Evolutionary conservation across 92 coral and sea anemone species (phyloP).

Genomic region (Phymanthus crucifer): DNA sequence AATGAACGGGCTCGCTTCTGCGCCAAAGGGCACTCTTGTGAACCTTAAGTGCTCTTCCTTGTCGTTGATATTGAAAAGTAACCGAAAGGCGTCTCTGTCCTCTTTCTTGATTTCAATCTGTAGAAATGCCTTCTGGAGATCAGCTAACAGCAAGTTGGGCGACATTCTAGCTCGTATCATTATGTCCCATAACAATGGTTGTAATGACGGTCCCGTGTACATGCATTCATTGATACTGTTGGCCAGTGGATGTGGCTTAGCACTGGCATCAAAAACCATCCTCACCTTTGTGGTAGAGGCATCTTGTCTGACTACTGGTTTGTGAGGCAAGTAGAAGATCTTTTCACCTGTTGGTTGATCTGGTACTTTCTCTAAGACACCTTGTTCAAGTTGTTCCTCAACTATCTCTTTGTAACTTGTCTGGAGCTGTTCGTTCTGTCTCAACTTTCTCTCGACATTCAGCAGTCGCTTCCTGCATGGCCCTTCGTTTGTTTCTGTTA

Average conservation of each 20-base stretch:
- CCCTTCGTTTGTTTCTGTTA: slow-evolving; percentile 17
- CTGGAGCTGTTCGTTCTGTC: background rate
- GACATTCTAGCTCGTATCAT: slow-evolving; percentile 53
- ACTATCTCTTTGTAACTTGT: background rate
- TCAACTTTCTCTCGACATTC: slow-evolving; percentile 28
- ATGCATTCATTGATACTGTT: slow-evolving; percentile 48
- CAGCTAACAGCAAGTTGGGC: slow-evolving; percentile 44
- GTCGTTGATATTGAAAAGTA: slow-evolving; percentile 44
- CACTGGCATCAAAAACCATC: slow-evolving; percentile 25
- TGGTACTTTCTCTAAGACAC: slow-evolving; percentile 14
- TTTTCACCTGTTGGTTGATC: slow-evolving; percentile 8
- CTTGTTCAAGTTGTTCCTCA: background rate
- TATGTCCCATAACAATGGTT: slow-evolving; percentile 64
- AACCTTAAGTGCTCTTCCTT: slow-evolving; percentile 56
- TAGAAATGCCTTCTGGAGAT: slow-evolving; percentile 61
- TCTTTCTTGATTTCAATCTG: slow-evolving; percentile 49
- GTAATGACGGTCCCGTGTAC: slow-evolving; percentile 55
- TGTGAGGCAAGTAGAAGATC: slow-evolving; percentile 41
- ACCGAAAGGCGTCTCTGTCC: slow-evolving; percentile 57
- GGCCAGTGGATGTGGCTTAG: background rate
- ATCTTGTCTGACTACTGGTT: slow-evolving; percentile 35
- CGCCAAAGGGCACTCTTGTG: slow-evolving; percentile 62
- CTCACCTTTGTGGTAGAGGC: slow-evolving; percentile 43
- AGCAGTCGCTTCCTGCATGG: slow-evolving; percentile 30
- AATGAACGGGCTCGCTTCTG: slow-evolving; percentile 55